phyloP scores from a whole-genome alignment of 2,113 vertebrate species.

The Heterochromis multidens region DNA sequence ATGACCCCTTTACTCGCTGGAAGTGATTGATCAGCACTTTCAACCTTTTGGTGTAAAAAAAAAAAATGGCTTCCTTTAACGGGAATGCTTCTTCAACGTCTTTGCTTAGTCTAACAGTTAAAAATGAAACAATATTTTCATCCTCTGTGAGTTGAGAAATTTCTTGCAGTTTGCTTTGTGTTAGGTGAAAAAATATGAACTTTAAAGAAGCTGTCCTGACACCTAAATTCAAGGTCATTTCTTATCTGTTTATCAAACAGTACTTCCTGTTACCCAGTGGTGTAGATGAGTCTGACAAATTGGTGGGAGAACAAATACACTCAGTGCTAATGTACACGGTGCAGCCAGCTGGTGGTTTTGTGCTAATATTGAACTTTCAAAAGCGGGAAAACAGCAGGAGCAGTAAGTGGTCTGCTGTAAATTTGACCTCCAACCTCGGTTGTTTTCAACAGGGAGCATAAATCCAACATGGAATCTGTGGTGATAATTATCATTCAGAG shows the following conservation, averaged over 20 bases:
- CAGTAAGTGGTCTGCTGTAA: slow-evolving; percentile 22
- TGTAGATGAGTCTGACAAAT: slow-evolving; percentile 67
- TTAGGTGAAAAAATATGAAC: slow-evolving; percentile 14
- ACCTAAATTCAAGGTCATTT: slow-evolving; percentile 44
- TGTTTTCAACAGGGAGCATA: slow-evolving; percentile 3
- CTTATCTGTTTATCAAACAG: slow-evolving; percentile 58
- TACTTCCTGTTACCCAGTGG: slow-evolving; percentile 54
- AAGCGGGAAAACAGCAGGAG: slow-evolving; percentile 19
- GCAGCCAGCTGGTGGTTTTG: slow-evolving; percentile 31
- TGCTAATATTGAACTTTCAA: slow-evolving; percentile 66
- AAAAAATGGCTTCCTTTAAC: slow-evolving; percentile 36
- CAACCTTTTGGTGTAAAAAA: slow-evolving; percentile 13
- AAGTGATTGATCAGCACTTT: slow-evolving; percentile 75
- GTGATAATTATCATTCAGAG: slow-evolving; percentile 27
- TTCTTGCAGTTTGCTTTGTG: slow-evolving; percentile 6
- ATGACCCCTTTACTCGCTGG: slow-evolving; percentile 62
- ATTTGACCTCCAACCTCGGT: slow-evolving; percentile 13
- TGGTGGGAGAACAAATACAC: slow-evolving; percentile 71
- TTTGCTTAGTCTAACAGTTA: slow-evolving; percentile 26
- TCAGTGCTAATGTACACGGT: slow-evolving; percentile 59
- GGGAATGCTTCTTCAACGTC: slow-evolving; percentile 13
- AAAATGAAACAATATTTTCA: background rate
- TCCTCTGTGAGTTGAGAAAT: background rate
- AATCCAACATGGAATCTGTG: slow-evolving; percentile 2
- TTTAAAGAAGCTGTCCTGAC: background rate